phyloP scores from a whole-genome alignment of 2,797 vertebrate genomes.

The Sciurus carolinensis region DNA sequence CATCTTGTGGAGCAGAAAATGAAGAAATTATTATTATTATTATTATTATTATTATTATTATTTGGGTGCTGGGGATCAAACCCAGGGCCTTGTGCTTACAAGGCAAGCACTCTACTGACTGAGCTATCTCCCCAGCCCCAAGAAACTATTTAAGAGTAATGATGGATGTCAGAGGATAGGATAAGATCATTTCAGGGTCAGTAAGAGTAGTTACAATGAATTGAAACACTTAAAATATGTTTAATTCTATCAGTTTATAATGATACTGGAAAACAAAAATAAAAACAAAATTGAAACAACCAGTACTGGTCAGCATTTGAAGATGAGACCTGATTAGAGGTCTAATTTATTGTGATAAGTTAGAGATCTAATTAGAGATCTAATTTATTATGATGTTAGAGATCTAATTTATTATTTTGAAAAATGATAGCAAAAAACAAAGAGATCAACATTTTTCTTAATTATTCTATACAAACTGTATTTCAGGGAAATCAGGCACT shows the following conservation, averaged over 20 bases:
- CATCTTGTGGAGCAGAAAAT: background rate
- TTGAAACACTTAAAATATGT: constrained; percentile 7
- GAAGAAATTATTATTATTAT: background rate
- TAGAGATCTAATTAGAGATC: background rate
- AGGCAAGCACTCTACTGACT: no score
- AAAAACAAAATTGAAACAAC: background rate
- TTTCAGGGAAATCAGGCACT: constrained; percentile 11
- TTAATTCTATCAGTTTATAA: background rate
- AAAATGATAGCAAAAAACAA: background rate
- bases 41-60: no score
- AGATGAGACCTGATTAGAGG: background rate
- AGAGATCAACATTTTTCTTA: background rate
- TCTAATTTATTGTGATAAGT: no score
- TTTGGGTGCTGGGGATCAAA: no score
- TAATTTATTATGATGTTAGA: background rate
- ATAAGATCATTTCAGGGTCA: background rate
- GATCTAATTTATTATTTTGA: constrained; percentile 8
- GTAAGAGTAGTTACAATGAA: background rate
- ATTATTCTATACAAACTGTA: background rate
- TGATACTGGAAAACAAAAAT: background rate
- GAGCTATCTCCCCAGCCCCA: background rate
- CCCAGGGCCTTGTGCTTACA: no score
- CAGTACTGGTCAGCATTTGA: background rate
- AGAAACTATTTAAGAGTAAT: background rate
- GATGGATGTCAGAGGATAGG: background rate